Base-by-base conservation (phyloP, 2,888 invertebrate species). In the Antitype chi region DNA sequence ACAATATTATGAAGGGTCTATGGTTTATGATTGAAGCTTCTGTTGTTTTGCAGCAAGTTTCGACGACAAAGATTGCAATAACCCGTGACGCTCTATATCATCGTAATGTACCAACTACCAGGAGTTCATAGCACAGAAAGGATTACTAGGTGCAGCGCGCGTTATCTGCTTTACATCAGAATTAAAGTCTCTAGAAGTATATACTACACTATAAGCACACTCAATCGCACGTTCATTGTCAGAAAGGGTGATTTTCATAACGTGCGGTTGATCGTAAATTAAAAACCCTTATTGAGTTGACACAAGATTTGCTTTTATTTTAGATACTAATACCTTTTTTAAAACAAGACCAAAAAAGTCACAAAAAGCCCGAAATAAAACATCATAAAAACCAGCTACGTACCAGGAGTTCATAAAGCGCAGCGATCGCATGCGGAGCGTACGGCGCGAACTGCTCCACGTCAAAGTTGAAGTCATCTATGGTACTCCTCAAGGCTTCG, bases 391-490 rank as follows among this genome's bases (percentile, higher is more conserved):
- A 15, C 43, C 6, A 43, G 2, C 9, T 43, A 90, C 89, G 57
- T 89, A 98, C 98, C 89, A 99, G 96, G 85, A 99, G 97, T 78
- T 97, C 97, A 94, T 99, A 99, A 20, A 99, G 97, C 73, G 98
- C 97, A 76, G 98, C 97, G 90, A 99, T 99, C 7, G 98, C 97
- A 47, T 98, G 97, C 78, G 98, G 98, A 81, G 99, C 97, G 94
- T 98, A 99, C 32, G 98, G 98, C 82, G 98, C 97, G 93, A 99
- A 99, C 91, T 98, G 98, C 82, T 98, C 98, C 0, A 98, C 97
- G 89, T 98, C 98, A 95, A 99, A 99, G 91, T 99, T 98, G 96
- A 99, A 99, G 94, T 99, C 99, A 89, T 99, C 99, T 57, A 99
- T 98, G 1, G 98, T 98, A 88, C 97, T 97, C 92, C 98, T 98